Percentiles rank a stretch among this genome's conserved stretches.
phyloP scores from a whole-genome alignment of 2,888 invertebrate species.

The Lasioglossum oenotherae region DNA sequence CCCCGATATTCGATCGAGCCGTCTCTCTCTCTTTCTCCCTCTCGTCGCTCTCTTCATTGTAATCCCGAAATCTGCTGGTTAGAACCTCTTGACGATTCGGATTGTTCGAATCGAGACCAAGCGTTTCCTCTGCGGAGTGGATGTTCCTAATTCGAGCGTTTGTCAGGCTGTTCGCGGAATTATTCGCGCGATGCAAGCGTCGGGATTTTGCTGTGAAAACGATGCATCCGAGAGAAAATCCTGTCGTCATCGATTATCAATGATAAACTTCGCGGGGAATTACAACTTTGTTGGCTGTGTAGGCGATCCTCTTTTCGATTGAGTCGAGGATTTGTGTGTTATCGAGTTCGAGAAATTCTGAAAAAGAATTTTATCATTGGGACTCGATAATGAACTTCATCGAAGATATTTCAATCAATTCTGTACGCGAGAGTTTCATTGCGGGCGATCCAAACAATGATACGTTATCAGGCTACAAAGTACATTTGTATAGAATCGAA shows the following conservation, averaged over 20 bases:
- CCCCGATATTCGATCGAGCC: slow-evolving; percentile 56
- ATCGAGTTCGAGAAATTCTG: neutral
- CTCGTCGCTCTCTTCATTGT: neutral
- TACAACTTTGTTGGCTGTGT: neutral
- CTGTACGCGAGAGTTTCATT: too few relatives aligned
- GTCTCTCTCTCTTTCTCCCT: neutral
- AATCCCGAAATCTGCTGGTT: slow-evolving; percentile 7
- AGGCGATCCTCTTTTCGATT: too few relatives aligned
- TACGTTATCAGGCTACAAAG: too few relatives aligned
- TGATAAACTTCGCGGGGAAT: neutral
- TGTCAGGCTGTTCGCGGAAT: neutral
- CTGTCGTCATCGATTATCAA: neutral
- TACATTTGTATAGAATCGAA: too few relatives aligned
- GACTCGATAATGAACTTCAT: too few relatives aligned
- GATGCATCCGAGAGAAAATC: neutral
- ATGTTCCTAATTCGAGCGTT: neutral
- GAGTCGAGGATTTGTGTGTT: too few relatives aligned
- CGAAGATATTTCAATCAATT: too few relatives aligned
- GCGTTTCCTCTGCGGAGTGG: neutral
- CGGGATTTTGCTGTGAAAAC: neutral
- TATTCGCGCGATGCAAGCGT: neutral
- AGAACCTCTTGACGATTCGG: neutral
- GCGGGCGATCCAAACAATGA: too few relatives aligned
- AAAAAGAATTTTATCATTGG: too few relatives aligned
- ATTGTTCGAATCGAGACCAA: neutral